A percentile compares a stretch with the other conserved stretches of the same genome.
These are phyloP conservation scores for Felis catus DNA, from an alignment of 2,113 vertebrate genomes.

Conservation along the genomic window DNA sequence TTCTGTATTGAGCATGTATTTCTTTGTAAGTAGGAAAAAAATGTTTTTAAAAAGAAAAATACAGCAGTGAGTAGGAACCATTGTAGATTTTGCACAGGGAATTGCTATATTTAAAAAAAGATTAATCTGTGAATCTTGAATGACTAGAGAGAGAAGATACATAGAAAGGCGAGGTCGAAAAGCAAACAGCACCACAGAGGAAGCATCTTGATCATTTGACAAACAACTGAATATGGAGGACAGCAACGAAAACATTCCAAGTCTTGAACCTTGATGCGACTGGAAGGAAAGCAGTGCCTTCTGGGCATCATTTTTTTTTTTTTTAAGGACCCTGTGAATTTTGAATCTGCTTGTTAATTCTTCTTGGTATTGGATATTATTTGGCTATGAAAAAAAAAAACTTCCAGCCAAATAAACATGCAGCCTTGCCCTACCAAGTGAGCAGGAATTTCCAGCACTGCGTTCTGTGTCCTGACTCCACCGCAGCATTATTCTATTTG, in stretches of 20 bases:
- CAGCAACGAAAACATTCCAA: not conserved
- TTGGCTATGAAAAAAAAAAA: not conserved
- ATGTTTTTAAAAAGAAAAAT: not conserved
- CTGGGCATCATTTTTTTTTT: not conserved
- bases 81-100: not conserved
- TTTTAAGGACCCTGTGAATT: not conserved
- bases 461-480: not conserved
- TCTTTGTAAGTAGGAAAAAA: constrained; percentile 17
- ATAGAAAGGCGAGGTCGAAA: not conserved
- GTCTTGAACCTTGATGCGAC: not conserved
- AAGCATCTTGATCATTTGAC: not conserved
- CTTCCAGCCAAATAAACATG: not conserved
- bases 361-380: not conserved
- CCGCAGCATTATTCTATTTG: not conserved
- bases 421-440: not conserved
- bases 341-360: not conserved
- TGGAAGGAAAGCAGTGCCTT: not conserved
- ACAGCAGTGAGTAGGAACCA: not conserved
- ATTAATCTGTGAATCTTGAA: not conserved
- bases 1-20: not conserved
- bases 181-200: not conserved
- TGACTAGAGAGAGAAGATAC: not conserved
- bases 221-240: not conserved
- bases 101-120: not conserved
- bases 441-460: not conserved